Evolutionary conservation across 2,888 invertebrate species (phyloP), one percentile per base, ranked within the genome.

Genomic region (Phania funesta): DNA sequence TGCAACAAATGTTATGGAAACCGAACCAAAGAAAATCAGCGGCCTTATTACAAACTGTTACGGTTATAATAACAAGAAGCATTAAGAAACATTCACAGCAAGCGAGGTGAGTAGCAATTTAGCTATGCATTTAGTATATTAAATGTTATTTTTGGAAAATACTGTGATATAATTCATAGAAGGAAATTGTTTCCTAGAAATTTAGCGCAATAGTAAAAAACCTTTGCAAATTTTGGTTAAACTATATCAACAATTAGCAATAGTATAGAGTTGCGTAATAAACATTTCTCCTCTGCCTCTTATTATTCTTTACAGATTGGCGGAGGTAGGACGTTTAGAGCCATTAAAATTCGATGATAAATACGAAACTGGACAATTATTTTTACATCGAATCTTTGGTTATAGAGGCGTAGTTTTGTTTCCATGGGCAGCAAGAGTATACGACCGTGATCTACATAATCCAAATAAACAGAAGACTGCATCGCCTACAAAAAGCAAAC

Each of bases 401-500:
- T 99, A 99, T 90, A 93, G 99, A 86, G 99, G 99, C 4, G 98
- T 99, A 13, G 95, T 99, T 76, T 92, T 99, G 64, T 99, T 99
- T 90, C 98, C 99, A 1, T 99, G 99, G 98, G 92, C 97, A 81
- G 99, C 99, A 8, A 93, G 97, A 88, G 97, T 99, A 0, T 99
- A 98, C 88, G 99, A 99, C 89, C 93, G 98, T 87, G 98, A 98
- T 92, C 92, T 89, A 29, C 89, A 90, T 74, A 88, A 95, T 67
- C 95, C 95, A 1, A 94, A 93, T 86, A 90, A 88, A 58, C 94
- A 94, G 88, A 73, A 83, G 54, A 5, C 75, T 41, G 6, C 60
- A 93, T 94, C 86, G 92, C 24, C 62, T 1, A 2, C 46, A 9
- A 75, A 54, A 50, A 70, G 60, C 22, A 82, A 68, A 29, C 38